Conservation (phyloP, 2,113 vertebrate species). For the Elachura formosa region DNA sequence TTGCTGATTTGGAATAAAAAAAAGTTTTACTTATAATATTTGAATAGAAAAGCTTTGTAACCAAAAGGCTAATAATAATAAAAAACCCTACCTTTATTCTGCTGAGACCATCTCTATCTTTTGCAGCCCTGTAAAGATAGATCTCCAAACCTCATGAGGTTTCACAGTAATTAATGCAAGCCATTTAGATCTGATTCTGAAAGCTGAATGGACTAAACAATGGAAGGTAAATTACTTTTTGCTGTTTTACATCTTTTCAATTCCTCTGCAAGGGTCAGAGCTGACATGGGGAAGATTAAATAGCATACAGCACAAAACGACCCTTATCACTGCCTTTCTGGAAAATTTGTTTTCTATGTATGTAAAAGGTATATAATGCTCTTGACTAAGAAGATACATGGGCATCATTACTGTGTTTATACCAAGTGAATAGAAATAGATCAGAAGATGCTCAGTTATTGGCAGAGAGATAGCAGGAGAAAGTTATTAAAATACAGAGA, state of each 20-base stretch:
- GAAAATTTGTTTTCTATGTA: constrained; percentile 56
- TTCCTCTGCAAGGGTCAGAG: constrained; percentile 41
- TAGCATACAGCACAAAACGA: constrained; percentile 53
- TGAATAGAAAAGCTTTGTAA: neutral
- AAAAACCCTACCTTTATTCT: neutral
- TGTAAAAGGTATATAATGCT: constrained; percentile 54
- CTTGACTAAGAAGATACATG: constrained; percentile 52
- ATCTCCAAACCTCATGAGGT: constrained; percentile 37
- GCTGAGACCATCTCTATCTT: constrained; percentile 21
- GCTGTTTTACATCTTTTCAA: constrained; percentile 59
- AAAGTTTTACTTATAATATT: neutral
- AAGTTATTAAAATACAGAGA: constrained; percentile 88
- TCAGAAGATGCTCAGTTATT: constrained; percentile 77
- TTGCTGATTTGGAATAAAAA: neutral
- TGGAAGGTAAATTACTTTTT: constrained; percentile 65
- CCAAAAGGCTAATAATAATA: neutral
- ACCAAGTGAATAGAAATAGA: constrained; percentile 79
- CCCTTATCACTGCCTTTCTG: constrained; percentile 53
- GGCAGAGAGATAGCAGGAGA: constrained; percentile 75
- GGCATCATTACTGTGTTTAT: constrained; percentile 62
- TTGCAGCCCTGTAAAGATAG: neutral
- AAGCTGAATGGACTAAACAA: constrained; percentile 65
- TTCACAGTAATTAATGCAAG: constrained; percentile 66
- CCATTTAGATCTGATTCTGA: constrained; percentile 66
- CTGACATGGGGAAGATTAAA: constrained; percentile 56